A percentile compares a stretch with the other conserved stretches of the same genome.
phyloP scores from a whole-genome alignment of 2,888 invertebrate genomes.

The Drosophila pseudotalamancana region DNA sequence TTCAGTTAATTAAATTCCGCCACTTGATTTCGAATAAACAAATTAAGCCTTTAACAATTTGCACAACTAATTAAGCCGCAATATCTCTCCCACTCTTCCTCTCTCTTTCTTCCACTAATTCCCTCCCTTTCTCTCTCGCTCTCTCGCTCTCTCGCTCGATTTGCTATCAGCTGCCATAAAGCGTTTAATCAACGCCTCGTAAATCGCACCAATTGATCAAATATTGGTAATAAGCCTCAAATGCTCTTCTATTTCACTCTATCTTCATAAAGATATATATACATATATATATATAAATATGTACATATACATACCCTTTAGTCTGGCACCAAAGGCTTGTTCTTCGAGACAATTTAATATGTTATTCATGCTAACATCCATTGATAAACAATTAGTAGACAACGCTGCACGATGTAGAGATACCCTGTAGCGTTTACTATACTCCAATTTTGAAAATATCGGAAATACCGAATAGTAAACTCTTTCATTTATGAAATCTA shows the following conservation, averaged over 20 bases:
- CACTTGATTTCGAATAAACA: constrained; percentile 23
- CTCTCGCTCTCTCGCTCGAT: background rate
- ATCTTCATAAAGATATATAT: background rate
- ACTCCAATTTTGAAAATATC: too few species aligned
- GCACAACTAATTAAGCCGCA: constrained; percentile 47
- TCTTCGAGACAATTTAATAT: too few species aligned
- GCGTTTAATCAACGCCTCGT: constrained; percentile 25
- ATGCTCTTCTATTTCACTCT: background rate
- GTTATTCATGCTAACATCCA: too few species aligned
- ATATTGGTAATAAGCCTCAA: constrained; percentile 24
- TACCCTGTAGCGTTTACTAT: too few species aligned
- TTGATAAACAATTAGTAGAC: too few species aligned
- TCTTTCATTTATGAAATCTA: too few species aligned
- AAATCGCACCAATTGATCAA: constrained; percentile 59
- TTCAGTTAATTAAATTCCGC: constrained; percentile 67
- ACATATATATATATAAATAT: background rate
- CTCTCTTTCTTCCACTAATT: too few species aligned
- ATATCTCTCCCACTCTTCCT: background rate
- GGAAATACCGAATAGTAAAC: too few species aligned
- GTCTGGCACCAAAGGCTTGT: too few species aligned
- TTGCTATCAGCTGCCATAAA: constrained; percentile 46
- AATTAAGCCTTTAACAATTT: constrained; percentile 18
- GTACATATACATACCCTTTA: too few species aligned
- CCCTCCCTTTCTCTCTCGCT: background rate
- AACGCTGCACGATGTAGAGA: too few species aligned